Evolutionary conservation across 2,888 invertebrate species (phyloP).

Genomic region (Phengaris alcon): DNA sequence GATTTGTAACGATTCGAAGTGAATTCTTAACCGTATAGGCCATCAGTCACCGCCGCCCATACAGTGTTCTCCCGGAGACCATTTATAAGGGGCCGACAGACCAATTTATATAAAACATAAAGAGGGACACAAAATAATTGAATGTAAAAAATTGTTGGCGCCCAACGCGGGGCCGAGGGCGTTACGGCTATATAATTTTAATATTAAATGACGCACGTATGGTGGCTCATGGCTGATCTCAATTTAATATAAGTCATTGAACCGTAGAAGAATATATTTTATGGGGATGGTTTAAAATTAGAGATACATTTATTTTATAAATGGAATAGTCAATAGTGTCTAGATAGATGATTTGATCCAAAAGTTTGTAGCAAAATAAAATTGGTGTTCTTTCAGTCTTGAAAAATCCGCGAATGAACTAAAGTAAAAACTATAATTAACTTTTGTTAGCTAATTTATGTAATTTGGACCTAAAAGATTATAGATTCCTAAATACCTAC

Average conservation of each 20-base stretch:
- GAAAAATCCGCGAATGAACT: too few relatives aligned
- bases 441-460: too few relatives aligned
- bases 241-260: background rate
- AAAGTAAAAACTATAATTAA: too few relatives aligned
- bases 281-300: background rate
- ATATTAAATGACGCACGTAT: conserved; percentile 66
- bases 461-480: too few relatives aligned
- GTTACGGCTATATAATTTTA: conserved; percentile 63
- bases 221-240: conserved; percentile 38
- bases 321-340: too few relatives aligned
- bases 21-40: conserved; percentile 32
- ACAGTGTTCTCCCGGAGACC: conserved; percentile 59
- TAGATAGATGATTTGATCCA: too few relatives aligned
- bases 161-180: conserved; percentile 49
- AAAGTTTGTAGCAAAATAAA: too few relatives aligned
- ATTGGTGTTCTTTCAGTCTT: too few relatives aligned
- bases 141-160: conserved; percentile 72
- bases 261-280: background rate
- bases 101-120: conserved; percentile 69
- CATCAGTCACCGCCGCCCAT: conserved; percentile 58
- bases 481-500: too few relatives aligned
- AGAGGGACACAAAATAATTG: conserved; percentile 71
- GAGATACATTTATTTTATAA: background rate
- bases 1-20: conserved; percentile 29
- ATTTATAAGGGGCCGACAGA: conserved; percentile 73